Percentiles rank a stretch among this genome's conserved stretches.
These are phyloP conservation scores for Saguinus midas DNA, from an alignment of 2,113 vertebrate genomes.

Conservation along the genomic window DNA sequence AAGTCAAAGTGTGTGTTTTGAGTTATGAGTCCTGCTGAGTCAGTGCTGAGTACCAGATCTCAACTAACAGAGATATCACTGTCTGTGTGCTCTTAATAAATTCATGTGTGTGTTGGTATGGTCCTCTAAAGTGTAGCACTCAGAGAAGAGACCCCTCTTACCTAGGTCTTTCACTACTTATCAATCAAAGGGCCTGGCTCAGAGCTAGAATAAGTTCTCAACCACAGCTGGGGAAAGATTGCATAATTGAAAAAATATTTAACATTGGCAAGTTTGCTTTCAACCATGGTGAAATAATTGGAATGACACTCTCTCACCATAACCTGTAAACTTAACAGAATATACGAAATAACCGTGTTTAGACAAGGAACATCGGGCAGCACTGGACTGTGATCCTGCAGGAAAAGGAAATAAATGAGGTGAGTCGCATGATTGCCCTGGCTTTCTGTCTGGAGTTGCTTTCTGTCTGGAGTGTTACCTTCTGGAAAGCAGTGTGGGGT, in stretches of 20 bases:
- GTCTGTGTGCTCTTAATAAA: background rate
- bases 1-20: background rate
- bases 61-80: background rate
- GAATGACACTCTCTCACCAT: background rate
- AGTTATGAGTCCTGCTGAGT: background rate
- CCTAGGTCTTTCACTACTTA: background rate
- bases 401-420: background rate
- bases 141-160: background rate
- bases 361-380: background rate
- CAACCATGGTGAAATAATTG: background rate
- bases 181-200: background rate
- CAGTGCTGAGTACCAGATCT: background rate
- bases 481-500: background rate
- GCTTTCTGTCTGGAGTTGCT: background rate
- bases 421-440: background rate
- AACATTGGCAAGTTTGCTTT: background rate
- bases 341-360: background rate
- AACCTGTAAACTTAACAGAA: background rate
- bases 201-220: slow-evolving; percentile 22
- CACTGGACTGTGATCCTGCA: background rate
- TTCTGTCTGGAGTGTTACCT: background rate
- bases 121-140: background rate
- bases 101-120: background rate
- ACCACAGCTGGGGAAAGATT: background rate
- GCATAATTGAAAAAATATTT: slow-evolving; percentile 18